Percentiles rank a stretch among this genome's conserved stretches.
These are phyloP conservation scores for Carduelis carduelis DNA, from an alignment of 2,797 vertebrate species.

Conservation along the genomic window DNA sequence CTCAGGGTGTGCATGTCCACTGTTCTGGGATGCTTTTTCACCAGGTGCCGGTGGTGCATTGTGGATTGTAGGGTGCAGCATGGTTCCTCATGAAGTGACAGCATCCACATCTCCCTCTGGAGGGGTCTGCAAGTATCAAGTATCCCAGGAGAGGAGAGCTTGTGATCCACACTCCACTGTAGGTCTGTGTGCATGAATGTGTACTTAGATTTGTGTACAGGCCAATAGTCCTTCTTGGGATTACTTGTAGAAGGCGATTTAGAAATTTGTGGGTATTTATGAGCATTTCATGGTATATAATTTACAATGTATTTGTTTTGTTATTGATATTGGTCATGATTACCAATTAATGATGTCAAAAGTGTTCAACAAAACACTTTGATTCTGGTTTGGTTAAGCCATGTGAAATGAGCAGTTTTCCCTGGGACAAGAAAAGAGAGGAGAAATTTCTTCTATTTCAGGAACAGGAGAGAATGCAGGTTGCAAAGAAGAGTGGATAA, in stretches of 20 bases:
- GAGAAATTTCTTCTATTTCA: not conserved
- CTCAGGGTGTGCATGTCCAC: accelerated
- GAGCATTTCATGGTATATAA: not conserved
- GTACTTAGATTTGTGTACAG: not conserved
- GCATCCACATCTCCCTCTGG: not conserved
- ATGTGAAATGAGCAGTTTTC: not conserved
- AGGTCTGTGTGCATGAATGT: not conserved
- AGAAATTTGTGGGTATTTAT: not conserved
- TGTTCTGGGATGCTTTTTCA: not conserved
- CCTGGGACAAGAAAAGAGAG: not conserved
- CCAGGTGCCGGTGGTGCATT: accelerated
- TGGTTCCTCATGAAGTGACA: not conserved
- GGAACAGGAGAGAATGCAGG: not conserved
- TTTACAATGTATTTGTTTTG: not conserved
- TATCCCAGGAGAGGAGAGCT: not conserved
- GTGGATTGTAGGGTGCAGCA: not conserved
- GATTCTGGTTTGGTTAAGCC: not conserved
- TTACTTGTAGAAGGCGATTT: not conserved
- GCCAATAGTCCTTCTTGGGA: not conserved
- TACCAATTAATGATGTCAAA: not conserved
- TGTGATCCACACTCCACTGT: not conserved
- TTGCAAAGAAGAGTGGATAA: not conserved
- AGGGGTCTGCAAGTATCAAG: not conserved
- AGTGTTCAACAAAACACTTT: not conserved
- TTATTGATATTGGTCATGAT: not conserved